phyloP scores from a whole-genome alignment of 2,113 vertebrate species.

The Podarcis raffonei region DNA sequence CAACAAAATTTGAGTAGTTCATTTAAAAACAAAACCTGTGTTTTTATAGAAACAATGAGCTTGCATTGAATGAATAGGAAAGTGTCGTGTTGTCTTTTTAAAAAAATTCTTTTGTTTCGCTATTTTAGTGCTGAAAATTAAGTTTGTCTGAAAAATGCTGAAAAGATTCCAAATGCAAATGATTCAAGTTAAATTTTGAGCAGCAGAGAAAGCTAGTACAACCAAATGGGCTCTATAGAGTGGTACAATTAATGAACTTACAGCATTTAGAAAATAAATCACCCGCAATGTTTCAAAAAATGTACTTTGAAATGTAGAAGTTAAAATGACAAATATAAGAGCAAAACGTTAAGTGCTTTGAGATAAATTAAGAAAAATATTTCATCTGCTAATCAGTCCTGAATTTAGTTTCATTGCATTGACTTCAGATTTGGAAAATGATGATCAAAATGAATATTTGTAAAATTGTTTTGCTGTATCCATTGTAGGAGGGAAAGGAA shows the following conservation, averaged over 20 bases:
- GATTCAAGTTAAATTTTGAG: background rate
- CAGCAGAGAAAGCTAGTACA: background rate
- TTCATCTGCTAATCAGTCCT: conserved; percentile 17
- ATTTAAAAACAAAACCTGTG: background rate
- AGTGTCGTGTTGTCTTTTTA: background rate
- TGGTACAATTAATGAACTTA: background rate
- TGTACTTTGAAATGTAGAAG: background rate
- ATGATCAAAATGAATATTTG: background rate
- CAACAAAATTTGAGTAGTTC: background rate
- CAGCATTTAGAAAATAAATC: background rate
- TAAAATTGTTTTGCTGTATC: conserved; percentile 22
- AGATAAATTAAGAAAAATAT: conserved; percentile 11
- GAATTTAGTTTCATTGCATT: background rate
- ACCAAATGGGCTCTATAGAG: background rate
- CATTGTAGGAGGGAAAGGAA: background rate
- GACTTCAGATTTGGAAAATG: background rate
- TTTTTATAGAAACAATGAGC: background rate
- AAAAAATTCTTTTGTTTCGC: background rate
- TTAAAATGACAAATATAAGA: conserved; percentile 18
- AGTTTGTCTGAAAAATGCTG: background rate
- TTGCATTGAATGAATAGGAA: background rate
- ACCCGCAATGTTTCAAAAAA: background rate
- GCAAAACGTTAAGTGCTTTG: background rate
- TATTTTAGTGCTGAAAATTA: background rate
- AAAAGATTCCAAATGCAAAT: background rate